Evolutionary conservation across 2,888 invertebrate genomes (phyloP).

Genomic region (Andrena bucephala): DNA sequence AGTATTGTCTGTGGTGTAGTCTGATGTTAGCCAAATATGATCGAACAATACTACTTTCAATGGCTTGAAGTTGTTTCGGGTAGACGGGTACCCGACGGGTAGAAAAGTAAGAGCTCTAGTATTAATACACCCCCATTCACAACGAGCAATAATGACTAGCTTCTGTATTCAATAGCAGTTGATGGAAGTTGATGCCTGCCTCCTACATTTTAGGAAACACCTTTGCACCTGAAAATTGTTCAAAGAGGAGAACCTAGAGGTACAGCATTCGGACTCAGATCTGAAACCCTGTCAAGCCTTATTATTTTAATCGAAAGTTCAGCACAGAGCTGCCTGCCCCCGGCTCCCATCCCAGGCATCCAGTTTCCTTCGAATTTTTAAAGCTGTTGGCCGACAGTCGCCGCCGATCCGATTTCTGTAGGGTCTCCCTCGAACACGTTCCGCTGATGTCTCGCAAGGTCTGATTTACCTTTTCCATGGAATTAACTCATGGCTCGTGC

Average conservation of each 20-base stretch:
- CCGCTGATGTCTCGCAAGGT: conserved; percentile 39
- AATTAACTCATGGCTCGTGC: conserved; percentile 49
- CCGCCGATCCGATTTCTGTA: background rate
- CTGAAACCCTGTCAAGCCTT: background rate
- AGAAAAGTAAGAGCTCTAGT: too few relatives aligned
- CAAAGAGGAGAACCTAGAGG: background rate
- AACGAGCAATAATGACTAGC: conserved; percentile 3
- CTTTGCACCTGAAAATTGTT: background rate
- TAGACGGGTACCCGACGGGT: too few relatives aligned
- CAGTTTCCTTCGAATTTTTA: background rate
- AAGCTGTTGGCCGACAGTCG: background rate
- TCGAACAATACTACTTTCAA: too few relatives aligned
- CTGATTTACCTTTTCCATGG: conserved; percentile 43
- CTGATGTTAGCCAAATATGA: too few relatives aligned
- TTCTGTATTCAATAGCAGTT: background rate
- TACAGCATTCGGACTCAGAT: background rate
- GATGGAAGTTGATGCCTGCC: background rate
- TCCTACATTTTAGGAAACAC: background rate
- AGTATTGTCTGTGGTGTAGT: too few relatives aligned
- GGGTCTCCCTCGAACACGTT: background rate
- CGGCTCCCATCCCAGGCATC: background rate
- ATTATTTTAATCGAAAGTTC: background rate
- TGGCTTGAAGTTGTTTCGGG: too few relatives aligned
- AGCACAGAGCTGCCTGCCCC: background rate
- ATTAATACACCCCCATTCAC: background rate